Evolutionary conservation across 2,888 invertebrate genomes (phyloP).

Genomic region (Parnassius orleans): DNA sequence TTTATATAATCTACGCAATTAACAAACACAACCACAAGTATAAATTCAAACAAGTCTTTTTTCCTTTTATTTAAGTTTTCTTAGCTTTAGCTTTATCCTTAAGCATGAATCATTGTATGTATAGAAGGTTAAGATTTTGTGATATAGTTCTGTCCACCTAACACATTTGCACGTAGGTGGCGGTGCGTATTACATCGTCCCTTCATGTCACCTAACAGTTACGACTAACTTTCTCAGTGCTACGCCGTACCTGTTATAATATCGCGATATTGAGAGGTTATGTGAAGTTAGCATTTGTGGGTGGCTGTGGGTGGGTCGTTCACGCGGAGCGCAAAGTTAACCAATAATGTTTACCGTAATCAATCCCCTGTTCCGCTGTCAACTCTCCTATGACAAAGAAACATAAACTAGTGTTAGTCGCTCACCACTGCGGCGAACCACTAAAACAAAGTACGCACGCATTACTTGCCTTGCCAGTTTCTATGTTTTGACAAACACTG

Average conservation of each 20-base stretch:
- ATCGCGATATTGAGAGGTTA: conserved; percentile 35
- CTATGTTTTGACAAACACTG: conserved; percentile 76
- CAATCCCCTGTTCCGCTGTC: conserved; percentile 65
- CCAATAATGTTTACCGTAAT: conserved; percentile 43
- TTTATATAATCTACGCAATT: not conserved
- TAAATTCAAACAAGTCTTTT: conserved; percentile 37
- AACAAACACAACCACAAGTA: conserved; percentile 9
- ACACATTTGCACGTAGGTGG: conserved; percentile 61
- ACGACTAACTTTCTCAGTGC: conserved; percentile 69
- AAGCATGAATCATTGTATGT: conserved; percentile 69
- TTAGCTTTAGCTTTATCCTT: conserved; percentile 61
- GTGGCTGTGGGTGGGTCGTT: conserved; percentile 51
- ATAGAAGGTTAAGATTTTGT: conserved; percentile 56
- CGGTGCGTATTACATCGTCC: conserved; percentile 45
- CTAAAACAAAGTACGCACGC: conserved; percentile 71
- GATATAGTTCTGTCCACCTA: conserved; percentile 53
- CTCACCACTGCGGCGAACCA: conserved; percentile 45
- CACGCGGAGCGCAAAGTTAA: conserved; percentile 53
- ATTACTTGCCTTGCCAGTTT: conserved; percentile 77
- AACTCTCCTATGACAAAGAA: conserved; percentile 74
- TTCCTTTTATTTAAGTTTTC: no score
- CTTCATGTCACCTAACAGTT: conserved; percentile 63
- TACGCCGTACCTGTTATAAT: conserved; percentile 39
- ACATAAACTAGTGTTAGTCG: conserved; percentile 51
- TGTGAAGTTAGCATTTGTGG: conserved; percentile 40